Base-by-base conservation (phyloP, 1,140 invertebrate genomes). In the Oedothorax gibbosus region DNA sequence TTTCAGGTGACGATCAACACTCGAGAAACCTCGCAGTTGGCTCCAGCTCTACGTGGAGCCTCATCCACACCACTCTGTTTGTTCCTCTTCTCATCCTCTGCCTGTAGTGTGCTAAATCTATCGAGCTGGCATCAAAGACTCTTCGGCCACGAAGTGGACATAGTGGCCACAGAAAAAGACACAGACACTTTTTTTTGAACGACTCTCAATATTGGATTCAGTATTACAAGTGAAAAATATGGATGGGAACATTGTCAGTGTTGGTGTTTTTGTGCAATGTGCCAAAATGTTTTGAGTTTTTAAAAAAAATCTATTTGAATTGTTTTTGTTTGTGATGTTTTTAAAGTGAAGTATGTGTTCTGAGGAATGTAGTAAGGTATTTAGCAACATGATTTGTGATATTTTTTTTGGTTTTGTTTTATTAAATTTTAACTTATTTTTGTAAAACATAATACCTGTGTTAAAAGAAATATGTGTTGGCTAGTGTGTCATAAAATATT, bases 51-150 rank as follows among this genome's bases (percentile, higher is more conserved):
- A 68, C 0, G 73, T 50, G 73, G 56, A n/a, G 49, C 56, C 7
- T 18, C 35, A 8, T 20, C 15, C 51, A 54, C 50, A 49, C 50
- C 69, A 53, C 65, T 15, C 9, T 54, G 21, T 66, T 79, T 54
- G 77, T 79, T 79, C 77, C 64, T 79, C 50, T 68, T 54, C 60
- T 79, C 64, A 66, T 79, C 77, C 18, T 79, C n/a, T 54, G 20
- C 51, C 77, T 79, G 50, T 79, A 79, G 77, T 66, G 54, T 51
- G 53, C 57, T 18, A 62, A 73, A 73, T 71, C 69, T 71, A 49
- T 35, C 51, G 50, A 71, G 21, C 14, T n/a, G 50, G 9, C 50
- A 21, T 71, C 50, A 21, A 35, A 20, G 64, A 10, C 64, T 53
- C 69, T 71, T 49, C 21, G 50, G 50, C 69, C n/a, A 53, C n/a